Conservation (phyloP, 2,888 invertebrate genomes). For the Cephus rjabovi region DNA sequence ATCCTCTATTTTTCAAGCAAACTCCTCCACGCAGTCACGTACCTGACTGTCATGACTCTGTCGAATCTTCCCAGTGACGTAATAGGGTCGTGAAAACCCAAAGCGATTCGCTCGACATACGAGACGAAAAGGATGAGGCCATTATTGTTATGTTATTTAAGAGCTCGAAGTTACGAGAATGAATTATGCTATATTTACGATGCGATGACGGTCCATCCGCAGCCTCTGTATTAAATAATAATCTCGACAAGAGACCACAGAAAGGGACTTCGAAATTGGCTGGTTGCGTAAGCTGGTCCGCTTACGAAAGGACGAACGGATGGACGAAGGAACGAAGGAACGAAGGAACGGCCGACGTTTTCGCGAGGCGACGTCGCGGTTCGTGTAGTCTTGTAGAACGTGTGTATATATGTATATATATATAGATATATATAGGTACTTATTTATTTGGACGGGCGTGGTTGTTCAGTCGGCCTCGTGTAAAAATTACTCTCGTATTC, state of each 20-base stretch:
- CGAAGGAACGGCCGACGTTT: not conserved
- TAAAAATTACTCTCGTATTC: not conserved
- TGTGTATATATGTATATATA: not conserved
- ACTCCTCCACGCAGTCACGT: not conserved
- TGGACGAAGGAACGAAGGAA: no score
- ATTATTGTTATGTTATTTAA: slow-evolving; percentile 29
- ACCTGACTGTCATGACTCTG: no score
- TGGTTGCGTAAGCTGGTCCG: slow-evolving; percentile 25
- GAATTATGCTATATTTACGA: slow-evolving; percentile 42
- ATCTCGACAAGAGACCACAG: slow-evolving; percentile 23
- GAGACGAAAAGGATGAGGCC: slow-evolving; percentile 14
- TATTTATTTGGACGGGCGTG: slow-evolving; percentile 35
- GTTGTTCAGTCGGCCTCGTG: slow-evolving; percentile 13
- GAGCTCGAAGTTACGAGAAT: slow-evolving; percentile 30
- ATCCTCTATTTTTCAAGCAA: not conserved
- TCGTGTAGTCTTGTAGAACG: not conserved
- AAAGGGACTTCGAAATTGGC: slow-evolving; percentile 20
- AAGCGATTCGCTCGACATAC: no score
- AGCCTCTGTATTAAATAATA: slow-evolving; percentile 42
- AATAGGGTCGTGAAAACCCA: no score
- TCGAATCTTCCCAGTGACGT: no score
- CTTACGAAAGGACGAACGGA: not conserved
- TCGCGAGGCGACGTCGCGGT: not conserved
- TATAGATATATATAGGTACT: slow-evolving; percentile 2
- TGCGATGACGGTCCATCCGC: slow-evolving; percentile 33